Conservation (phyloP, 2,113 vertebrate genomes). For the Picathartes gymnocephalus region DNA sequence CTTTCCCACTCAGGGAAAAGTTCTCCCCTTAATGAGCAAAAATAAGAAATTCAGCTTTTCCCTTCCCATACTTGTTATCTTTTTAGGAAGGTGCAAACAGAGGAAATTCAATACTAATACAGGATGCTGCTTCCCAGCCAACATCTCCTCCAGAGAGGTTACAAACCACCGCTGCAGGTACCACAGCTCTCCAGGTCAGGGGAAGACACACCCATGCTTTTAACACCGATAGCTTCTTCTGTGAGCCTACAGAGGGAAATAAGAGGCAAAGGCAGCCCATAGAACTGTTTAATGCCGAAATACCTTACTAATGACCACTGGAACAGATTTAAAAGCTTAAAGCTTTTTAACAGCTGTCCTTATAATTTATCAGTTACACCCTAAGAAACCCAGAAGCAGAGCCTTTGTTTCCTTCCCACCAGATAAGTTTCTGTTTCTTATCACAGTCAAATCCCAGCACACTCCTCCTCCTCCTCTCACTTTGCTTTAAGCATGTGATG, state of each 20-base stretch:
- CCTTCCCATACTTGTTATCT: fast-evolving
- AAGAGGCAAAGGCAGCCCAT: not conserved
- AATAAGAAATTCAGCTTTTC: not conserved
- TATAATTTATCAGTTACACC: not conserved
- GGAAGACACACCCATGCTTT: not conserved
- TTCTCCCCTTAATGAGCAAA: not conserved
- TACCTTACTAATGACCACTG: not conserved
- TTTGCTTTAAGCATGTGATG: not conserved
- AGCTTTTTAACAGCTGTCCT: not conserved
- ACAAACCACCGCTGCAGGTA: not conserved
- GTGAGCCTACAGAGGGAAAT: not conserved
- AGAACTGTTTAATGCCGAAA: not conserved
- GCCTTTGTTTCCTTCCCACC: not conserved
- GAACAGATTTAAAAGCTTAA: not conserved
- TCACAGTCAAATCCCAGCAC: not conserved
- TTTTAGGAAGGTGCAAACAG: not conserved
- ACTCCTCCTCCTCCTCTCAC: not conserved
- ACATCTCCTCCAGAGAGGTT: not conserved
- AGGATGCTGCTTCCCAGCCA: not conserved
- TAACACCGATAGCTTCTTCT: not conserved
- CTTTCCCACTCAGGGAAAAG: not conserved
- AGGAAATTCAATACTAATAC: not conserved
- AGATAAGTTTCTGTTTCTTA: not conserved
- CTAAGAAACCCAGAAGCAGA: not conserved
- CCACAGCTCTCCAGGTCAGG: not conserved